Evolutionary conservation across 2,888 invertebrate species (phyloP).

Genomic region (Ochlodes sylvanus): DNA sequence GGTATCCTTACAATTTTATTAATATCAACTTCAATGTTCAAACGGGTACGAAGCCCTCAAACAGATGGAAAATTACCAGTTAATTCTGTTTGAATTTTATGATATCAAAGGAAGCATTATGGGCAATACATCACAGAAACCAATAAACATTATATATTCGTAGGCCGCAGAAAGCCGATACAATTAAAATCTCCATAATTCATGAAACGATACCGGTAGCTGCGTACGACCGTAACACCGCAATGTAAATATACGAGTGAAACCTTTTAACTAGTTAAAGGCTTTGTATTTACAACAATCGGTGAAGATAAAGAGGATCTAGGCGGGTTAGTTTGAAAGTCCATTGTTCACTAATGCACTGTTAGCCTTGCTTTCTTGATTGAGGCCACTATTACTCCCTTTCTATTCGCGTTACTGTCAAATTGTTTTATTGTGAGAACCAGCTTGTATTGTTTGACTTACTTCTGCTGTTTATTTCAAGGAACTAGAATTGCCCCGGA

Average conservation of each 20-base stretch:
- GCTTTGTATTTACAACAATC: slow-evolving; percentile 72
- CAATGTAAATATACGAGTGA: slow-evolving; percentile 42
- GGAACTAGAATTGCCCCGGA: not conserved
- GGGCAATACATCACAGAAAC: slow-evolving; percentile 30
- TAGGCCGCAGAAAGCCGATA: slow-evolving; percentile 29
- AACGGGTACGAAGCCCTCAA: not conserved
- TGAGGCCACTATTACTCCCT: slow-evolving; percentile 37
- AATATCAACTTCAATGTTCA: not conserved
- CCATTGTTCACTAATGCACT: slow-evolving; percentile 76
- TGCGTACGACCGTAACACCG: slow-evolving; percentile 31
- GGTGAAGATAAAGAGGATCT: slow-evolving; percentile 67
- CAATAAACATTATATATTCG: slow-evolving; percentile 37
- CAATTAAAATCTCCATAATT: slow-evolving; percentile 37
- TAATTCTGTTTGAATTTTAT: slow-evolving; percentile 16
- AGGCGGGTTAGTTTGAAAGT: slow-evolving; percentile 64
- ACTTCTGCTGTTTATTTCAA: not conserved
- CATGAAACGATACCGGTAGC: slow-evolving; percentile 36
- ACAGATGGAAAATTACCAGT: not conserved
- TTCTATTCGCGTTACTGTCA: slow-evolving; percentile 35
- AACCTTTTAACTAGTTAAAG: slow-evolving; percentile 68
- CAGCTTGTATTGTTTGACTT: slow-evolving; percentile 14
- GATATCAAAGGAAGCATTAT: slow-evolving; percentile 19
- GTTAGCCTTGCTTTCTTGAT: slow-evolving; percentile 60
- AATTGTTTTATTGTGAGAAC: slow-evolving; percentile 31
- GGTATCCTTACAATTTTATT: too few species aligned